phyloP scores from a whole-genome alignment of 2,888 invertebrate genomes.

The Pachymerium ferrugineum region DNA sequence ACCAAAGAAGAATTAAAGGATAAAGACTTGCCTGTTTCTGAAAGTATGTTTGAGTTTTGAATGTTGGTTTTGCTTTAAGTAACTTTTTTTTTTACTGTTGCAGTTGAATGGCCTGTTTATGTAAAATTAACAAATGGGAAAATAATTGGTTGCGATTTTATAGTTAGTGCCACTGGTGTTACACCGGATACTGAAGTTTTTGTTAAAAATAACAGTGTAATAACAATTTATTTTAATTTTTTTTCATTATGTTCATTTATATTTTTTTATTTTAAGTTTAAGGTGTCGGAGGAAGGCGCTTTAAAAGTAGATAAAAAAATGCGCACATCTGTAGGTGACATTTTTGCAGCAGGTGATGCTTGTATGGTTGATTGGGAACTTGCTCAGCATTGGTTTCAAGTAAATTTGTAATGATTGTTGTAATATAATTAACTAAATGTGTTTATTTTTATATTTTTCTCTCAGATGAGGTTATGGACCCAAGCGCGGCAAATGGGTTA shows the following conservation, averaged over 20 bases:
- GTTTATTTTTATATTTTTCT: background rate
- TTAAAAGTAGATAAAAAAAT: conserved; percentile 77
- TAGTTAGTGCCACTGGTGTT: conserved; percentile 95
- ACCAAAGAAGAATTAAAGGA: conserved; percentile 41
- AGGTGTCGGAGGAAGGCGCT: conserved; percentile 64
- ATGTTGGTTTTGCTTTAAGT: background rate
- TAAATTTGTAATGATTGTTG: conserved; percentile 35
- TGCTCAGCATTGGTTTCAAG: conserved; percentile 72
- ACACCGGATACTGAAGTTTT: conserved; percentile 47
- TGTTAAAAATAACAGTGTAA: conserved; percentile 39
- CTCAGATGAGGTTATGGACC: conserved; percentile 88
- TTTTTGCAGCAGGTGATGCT: conserved; percentile 95
- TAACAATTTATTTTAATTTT: background rate
- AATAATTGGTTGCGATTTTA: conserved; percentile 72
- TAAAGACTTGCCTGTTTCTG: conserved; percentile 40
- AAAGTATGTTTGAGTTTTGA: conserved; percentile 36
- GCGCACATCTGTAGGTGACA: conserved; percentile 66
- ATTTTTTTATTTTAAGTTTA: conserved; percentile 34
- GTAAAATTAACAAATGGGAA: conserved; percentile 68
- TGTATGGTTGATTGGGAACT: conserved; percentile 79
- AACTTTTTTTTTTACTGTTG: background rate
- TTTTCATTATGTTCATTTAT: background rate
- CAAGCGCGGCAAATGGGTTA: conserved; percentile 97
- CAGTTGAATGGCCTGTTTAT: conserved; percentile 59
- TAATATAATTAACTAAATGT: background rate